Conservation (phyloP, 2,797 vertebrate species). For the Enteromius paludinosus region DNA sequence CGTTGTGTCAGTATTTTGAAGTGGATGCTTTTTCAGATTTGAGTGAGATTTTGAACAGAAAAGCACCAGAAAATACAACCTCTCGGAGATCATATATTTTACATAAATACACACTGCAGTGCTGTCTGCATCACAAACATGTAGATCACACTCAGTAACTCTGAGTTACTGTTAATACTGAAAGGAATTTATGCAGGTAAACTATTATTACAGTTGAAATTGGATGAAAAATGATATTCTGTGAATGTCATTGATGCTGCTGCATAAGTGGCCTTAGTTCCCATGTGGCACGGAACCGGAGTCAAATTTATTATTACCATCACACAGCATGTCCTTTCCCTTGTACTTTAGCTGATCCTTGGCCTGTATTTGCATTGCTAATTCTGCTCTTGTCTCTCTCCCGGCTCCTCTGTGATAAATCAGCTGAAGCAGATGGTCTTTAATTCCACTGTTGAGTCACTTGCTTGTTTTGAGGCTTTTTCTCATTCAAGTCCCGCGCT, state of each 20-base stretch:
- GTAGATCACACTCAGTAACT: conserved; percentile 13
- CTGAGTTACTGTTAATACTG: conserved; percentile 12
- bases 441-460: conserved; percentile 52
- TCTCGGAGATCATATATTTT: conserved; percentile 7
- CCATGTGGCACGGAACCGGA: conserved; percentile 54
- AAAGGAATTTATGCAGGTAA: conserved; percentile 40
- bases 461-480: conserved; percentile 45
- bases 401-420: conserved; percentile 55
- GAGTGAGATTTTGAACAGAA: background rate
- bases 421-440: conserved; percentile 60
- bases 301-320: conserved; percentile 64
- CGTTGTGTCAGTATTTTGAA: background rate
- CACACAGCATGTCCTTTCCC: conserved; percentile 54
- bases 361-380: conserved; percentile 63
- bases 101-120: conserved; percentile 10
- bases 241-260: conserved; percentile 27
- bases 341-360: conserved; percentile 61
- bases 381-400: conserved; percentile 56
- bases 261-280: conserved; percentile 47
- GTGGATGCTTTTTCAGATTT: background rate
- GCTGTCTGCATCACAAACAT: background rate
- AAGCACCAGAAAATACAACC: background rate
- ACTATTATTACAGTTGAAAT: conserved; percentile 36
- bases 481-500: conserved; percentile 44
- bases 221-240: conserved; percentile 43